Percentiles rank a stretch among this genome's conserved stretches.
Conservation (phyloP, 2,113 vertebrate genomes). For the Willisornis vidua region DNA sequence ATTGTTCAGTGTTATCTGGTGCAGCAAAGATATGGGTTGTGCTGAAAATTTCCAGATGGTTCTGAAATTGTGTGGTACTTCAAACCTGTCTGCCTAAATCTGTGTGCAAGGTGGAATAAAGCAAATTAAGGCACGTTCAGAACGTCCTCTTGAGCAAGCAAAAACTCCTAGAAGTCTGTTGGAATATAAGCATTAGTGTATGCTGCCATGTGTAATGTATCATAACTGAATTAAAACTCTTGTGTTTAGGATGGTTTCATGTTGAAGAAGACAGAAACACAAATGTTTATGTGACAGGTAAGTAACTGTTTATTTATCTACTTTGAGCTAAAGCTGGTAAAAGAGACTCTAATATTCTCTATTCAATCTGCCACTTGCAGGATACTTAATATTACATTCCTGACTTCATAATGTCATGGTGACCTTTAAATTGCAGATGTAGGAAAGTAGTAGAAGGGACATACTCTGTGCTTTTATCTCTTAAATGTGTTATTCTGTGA, state of each 20-base stretch:
- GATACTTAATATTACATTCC: not conserved
- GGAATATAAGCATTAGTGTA: not conserved
- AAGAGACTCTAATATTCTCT: not conserved
- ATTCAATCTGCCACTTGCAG: not conserved
- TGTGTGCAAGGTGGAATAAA: not conserved
- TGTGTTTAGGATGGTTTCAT: constrained; percentile 90
- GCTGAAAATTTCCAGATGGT: not conserved
- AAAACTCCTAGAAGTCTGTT: not conserved
- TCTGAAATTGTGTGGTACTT: not conserved
- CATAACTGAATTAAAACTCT: constrained; percentile 29
- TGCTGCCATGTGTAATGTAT: not conserved
- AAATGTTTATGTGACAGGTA: constrained; percentile 95
- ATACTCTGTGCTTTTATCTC: not conserved
- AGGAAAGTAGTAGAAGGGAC: not conserved
- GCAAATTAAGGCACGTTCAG: not conserved
- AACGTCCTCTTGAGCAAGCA: not conserved
- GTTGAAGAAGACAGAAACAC: constrained; percentile 93
- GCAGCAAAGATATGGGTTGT: not conserved
- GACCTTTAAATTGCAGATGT: not conserved
- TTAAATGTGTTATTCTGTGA: not conserved
- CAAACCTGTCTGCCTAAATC: not conserved
- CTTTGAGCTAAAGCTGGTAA: not conserved
- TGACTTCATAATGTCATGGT: not conserved
- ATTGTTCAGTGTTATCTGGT: not conserved
- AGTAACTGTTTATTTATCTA: constrained; percentile 2